These are phyloP conservation scores for Tupaia chinensis DNA, from an alignment of 2,113 vertebrate genomes.

Conservation along the genomic window DNA sequence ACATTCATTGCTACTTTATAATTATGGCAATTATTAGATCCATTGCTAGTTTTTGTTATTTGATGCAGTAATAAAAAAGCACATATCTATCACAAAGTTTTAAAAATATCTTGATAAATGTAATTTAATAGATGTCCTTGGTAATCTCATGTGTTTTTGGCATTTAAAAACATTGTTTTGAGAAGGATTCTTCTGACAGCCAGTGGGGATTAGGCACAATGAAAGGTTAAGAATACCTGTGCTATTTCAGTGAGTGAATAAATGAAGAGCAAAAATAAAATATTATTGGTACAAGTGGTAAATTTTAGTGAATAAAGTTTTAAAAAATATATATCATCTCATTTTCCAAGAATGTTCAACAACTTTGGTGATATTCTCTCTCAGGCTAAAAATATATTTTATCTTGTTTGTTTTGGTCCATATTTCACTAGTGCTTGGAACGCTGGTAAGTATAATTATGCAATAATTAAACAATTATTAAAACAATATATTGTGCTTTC, in stretches of 20 bases:
- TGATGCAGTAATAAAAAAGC: not conserved
- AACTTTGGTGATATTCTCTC: not conserved
- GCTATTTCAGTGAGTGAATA: constrained; percentile 33
- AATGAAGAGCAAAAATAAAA: not conserved
- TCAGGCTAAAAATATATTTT: not conserved
- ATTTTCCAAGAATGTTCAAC: not conserved
- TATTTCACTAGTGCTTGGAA: constrained; percentile 32
- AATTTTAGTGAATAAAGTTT: not conserved
- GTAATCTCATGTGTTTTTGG: not conserved
- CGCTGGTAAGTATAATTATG: constrained; percentile 15
- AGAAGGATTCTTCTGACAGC: not conserved
- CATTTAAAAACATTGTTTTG: not conserved
- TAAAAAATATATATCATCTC: not conserved
- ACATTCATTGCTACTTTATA: not conserved
- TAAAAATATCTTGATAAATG: not conserved
- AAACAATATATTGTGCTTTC: constrained; percentile 47
- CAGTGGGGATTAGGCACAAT: not conserved
- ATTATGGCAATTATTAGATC: not conserved
- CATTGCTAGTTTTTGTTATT: not conserved
- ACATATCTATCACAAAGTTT: not conserved
- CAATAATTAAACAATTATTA: constrained; percentile 51
- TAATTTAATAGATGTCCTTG: not conserved
- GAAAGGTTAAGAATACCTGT: not conserved
- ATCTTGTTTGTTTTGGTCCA: not conserved
- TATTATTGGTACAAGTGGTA: not conserved